Evolutionary conservation across 2,888 invertebrate genomes (phyloP).

Genomic region (Cotesia congregata): DNA sequence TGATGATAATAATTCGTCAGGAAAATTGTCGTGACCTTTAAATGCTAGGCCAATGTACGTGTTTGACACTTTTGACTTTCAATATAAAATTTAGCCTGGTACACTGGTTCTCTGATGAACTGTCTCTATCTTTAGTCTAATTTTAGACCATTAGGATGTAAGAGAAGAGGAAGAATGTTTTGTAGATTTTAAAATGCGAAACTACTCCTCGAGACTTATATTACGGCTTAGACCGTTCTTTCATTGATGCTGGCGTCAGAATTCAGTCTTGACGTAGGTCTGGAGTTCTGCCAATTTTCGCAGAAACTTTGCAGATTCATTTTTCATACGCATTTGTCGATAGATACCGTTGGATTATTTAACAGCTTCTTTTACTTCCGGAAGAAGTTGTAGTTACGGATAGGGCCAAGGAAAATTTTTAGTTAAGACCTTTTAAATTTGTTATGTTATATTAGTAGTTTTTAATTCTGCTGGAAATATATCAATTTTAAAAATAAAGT

Average conservation of each 20-base stretch:
- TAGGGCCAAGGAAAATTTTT: too few species aligned
- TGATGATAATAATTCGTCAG: too few species aligned
- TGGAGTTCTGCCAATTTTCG: conserved; percentile 57
- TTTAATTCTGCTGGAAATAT: too few species aligned
- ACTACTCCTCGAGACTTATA: not conserved
- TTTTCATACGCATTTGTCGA: not conserved
- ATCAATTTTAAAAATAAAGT: not conserved
- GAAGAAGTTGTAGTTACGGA: too few species aligned
- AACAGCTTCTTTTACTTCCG: not conserved
- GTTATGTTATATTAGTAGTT: too few species aligned
- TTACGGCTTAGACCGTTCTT: conserved; percentile 46
- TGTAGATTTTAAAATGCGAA: not conserved
- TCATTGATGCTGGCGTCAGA: conserved; percentile 67
- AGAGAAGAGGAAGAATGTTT: not conserved
- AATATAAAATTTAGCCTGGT: not conserved
- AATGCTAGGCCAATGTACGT: conserved; percentile 3
- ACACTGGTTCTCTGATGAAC: too few species aligned
- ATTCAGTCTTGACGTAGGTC: conserved; percentile 60
- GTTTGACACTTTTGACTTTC: not conserved
- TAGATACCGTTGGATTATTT: not conserved
- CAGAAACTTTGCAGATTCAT: conserved; percentile 32
- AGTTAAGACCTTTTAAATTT: too few species aligned
- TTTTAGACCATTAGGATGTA: not conserved
- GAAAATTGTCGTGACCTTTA: not conserved
- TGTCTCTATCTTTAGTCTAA: not conserved